Conservation (phyloP, 2,113 vertebrate species). For the Proteles cristata region DNA sequence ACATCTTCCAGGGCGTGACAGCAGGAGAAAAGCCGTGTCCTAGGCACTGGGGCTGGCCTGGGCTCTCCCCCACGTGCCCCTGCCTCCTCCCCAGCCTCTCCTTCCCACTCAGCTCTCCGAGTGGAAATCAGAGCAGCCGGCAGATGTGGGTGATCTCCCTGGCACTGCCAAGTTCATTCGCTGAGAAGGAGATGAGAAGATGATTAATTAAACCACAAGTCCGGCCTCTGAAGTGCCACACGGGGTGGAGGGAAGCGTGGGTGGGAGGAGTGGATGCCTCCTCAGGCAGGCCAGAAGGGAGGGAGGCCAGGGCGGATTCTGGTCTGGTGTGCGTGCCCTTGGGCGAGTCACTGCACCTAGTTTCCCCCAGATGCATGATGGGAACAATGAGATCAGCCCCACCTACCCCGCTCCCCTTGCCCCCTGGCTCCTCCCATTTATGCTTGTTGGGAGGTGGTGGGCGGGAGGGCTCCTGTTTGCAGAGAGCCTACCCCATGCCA, state of each 20-base stretch:
- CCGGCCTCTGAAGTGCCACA: background rate
- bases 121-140: background rate
- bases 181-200: background rate
- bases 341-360: background rate
- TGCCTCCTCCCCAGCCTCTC: too few species aligned
- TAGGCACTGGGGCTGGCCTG: too few species aligned
- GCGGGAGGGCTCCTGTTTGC: background rate
- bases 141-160: background rate
- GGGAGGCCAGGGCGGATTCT: background rate
- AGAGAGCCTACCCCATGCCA: accelerated
- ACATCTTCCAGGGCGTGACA: background rate
- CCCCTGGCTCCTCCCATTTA: too few species aligned
- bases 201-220: slow-evolving; percentile 58
- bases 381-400: accelerated
- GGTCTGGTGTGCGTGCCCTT: accelerated
- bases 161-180: slow-evolving; percentile 21
- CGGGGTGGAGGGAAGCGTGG: background rate
- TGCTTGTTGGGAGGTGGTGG: background rate
- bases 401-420: too few species aligned
- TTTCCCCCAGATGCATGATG: too few species aligned
- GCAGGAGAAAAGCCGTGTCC: background rate
- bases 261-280: accelerated
- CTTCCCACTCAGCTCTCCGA: background rate
- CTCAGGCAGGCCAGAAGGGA: accelerated
- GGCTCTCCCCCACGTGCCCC: background rate